Conservation (phyloP, 2,888 invertebrate genomes). For the Melanotus villosus region DNA sequence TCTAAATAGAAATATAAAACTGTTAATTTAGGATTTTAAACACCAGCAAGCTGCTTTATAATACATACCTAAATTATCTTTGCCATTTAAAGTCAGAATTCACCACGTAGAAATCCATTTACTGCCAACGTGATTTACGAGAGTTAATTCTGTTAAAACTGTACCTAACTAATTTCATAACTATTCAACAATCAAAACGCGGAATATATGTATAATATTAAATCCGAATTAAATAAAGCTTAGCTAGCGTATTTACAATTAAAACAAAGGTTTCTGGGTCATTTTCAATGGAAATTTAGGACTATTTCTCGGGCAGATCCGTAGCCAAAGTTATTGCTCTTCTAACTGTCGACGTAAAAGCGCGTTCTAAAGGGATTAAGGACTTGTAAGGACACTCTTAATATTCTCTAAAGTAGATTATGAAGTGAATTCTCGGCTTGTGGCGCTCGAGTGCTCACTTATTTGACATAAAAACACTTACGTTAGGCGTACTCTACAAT, state of each 20-base stretch:
- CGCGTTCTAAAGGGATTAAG: background rate
- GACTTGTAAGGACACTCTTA: conserved; percentile 31
- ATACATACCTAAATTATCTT: too few relatives aligned
- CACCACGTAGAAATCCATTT: too few relatives aligned
- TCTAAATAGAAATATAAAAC: too few relatives aligned
- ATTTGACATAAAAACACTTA: conserved; percentile 34
- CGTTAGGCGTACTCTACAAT: conserved; percentile 23
- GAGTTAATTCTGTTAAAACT: too few relatives aligned
- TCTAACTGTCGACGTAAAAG: background rate
- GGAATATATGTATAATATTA: too few relatives aligned
- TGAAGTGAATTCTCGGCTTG: conserved; percentile 34
- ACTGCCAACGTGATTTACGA: too few relatives aligned
- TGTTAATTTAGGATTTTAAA: too few relatives aligned
- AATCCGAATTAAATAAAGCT: too few relatives aligned
- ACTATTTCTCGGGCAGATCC: background rate
- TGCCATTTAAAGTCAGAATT: too few relatives aligned
- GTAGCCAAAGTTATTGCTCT: background rate
- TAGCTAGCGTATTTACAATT: background rate
- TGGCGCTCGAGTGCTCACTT: conserved; percentile 26
- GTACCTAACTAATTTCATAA: too few relatives aligned
- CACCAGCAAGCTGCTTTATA: too few relatives aligned
- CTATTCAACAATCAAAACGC: too few relatives aligned
- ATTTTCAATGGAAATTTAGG: background rate
- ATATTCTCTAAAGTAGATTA: conserved; percentile 32
- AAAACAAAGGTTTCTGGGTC: background rate